Evolutionary conservation across 37 sponge, comb jelly and placozoan species (phyloP), one percentile per base, ranked within the genome.

Genomic region (Beroe ovata): DNA sequence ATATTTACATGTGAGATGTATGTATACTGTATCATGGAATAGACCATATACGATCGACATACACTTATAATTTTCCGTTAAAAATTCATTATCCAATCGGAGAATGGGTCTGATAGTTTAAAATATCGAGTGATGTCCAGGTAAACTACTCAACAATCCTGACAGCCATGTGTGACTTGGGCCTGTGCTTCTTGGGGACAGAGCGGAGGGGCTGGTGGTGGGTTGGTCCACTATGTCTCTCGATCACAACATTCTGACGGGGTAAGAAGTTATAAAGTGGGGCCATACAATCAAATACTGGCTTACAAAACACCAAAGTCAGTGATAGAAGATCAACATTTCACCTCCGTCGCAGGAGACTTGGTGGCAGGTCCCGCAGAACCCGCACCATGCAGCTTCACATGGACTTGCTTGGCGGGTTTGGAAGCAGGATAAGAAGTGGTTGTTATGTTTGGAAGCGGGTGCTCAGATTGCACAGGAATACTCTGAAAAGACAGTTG

Each of bases 221-320:
- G 42, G 84, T 77, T 0, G 84, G 84, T 0, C 84, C 84, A 1
- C 29, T 40, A 54, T 77, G 84, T 40, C 84, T 39, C 84, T 77
- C 84, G 4, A 77, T 54, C 11, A 77, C 54, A 3, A 77, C 84
- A 3, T 8, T 42, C 84, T 77, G 84, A 42, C 39, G 41, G 54
- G 54, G 11, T 47, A 11, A 47, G 54, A 6, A 47, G n/a, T n/a
- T n/a, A n/a, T n/a, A n/a, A n/a, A n/a, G n/a, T n/a, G n/a, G n/a
- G n/a, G n/a, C n/a, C n/a, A n/a, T n/a, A n/a, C n/a, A n/a, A n/a
- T n/a, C n/a, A n/a, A 18, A 19, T 58, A 58, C 59, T 19, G 18
- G 59, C 16, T 11, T 58, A 58, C 59, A 58, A 58, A 18, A 58
- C 18, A 18, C 18, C 11, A 11, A 58, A 58, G 11, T 19, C 18